phyloP scores from a whole-genome alignment of 1,140 invertebrate species.

The Steinernema feltiae region DNA sequence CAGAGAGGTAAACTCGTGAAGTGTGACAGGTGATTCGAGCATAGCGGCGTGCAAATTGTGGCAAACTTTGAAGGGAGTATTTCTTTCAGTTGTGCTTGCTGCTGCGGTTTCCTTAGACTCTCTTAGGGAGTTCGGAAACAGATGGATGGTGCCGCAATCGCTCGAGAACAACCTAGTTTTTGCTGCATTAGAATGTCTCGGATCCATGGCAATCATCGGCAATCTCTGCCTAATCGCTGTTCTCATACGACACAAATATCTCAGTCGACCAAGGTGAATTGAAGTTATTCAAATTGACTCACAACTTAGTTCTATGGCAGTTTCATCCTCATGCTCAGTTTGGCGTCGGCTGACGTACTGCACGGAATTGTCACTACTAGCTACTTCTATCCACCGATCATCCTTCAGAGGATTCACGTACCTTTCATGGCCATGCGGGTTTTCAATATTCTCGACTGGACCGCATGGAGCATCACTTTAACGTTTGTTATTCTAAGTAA shows the following conservation, averaged over 20 bases:
- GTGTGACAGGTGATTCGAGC: no score
- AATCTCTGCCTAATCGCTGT: conserved; percentile 52
- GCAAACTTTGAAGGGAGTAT: no score
- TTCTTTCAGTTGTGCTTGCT: neutral
- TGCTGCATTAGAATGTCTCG: conserved; percentile 46
- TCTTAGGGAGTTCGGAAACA: neutral
- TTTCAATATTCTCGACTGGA: conserved; percentile 57
- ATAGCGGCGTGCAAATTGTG: no score
- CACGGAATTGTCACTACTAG: conserved; percentile 55
- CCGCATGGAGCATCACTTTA: conserved; percentile 55
- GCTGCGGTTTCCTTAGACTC: neutral
- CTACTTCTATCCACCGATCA: conserved; percentile 57
- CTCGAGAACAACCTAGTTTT: conserved; percentile 43
- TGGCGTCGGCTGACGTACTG: conserved; percentile 53
- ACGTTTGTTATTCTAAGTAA: conserved; percentile 35
- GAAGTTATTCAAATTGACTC: conserved; percentile 17
- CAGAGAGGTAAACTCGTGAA: no score
- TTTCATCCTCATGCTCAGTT: conserved; percentile 54
- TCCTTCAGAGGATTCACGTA: conserved; percentile 41
- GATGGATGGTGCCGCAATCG: conserved; percentile 13
- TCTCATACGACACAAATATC: conserved; percentile 50
- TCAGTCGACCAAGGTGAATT: conserved; percentile 47
- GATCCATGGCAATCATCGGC: conserved; percentile 50
- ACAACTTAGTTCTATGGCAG: conserved; percentile 32
- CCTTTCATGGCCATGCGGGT: conserved; percentile 44